Conservation (phyloP, 2,888 invertebrate genomes). For the Drosophila nr. perissopoda region DNA sequence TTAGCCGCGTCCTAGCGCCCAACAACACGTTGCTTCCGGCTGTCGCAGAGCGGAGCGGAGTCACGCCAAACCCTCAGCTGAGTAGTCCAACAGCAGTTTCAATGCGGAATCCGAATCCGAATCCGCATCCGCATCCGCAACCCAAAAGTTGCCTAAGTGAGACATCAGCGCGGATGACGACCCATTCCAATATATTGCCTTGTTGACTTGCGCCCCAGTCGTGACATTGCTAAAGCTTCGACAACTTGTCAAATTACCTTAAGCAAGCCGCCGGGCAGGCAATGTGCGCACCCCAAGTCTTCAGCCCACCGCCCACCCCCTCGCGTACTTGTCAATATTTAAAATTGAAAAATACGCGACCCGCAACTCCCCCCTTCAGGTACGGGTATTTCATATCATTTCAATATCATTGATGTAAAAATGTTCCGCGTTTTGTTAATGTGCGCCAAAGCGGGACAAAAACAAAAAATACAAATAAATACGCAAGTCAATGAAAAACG, state of each 20-base stretch:
- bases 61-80: neutral
- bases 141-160: slow-evolving; percentile 40
- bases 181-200: slow-evolving; percentile 26
- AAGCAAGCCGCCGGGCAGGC: slow-evolving; percentile 65
- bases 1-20: slow-evolving; percentile 64
- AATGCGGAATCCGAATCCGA: slow-evolving; percentile 19
- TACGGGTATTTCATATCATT: slow-evolving; percentile 72
- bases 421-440: slow-evolving; percentile 59
- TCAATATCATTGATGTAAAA: slow-evolving; percentile 76
- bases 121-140: neutral
- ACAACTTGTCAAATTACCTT: slow-evolving; percentile 80
- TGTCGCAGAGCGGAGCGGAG: neutral
- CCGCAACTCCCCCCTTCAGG: slow-evolving; percentile 29
- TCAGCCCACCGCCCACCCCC: slow-evolving; percentile 7
- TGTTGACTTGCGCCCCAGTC: slow-evolving; percentile 61
- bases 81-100: neutral
- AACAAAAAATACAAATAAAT: slow-evolving; percentile 32
- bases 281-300: slow-evolving; percentile 15
- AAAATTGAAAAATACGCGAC: slow-evolving; percentile 68
- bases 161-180: slow-evolving; percentile 32
- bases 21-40: slow-evolving; percentile 56
- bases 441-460: slow-evolving; percentile 40
- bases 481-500: slow-evolving; percentile 66
- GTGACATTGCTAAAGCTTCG: slow-evolving; percentile 75
- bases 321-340: slow-evolving; percentile 62